Evolutionary conservation across 1,140 invertebrate genomes (phyloP).

Genomic region (Zaprionus gabonicus): DNA sequence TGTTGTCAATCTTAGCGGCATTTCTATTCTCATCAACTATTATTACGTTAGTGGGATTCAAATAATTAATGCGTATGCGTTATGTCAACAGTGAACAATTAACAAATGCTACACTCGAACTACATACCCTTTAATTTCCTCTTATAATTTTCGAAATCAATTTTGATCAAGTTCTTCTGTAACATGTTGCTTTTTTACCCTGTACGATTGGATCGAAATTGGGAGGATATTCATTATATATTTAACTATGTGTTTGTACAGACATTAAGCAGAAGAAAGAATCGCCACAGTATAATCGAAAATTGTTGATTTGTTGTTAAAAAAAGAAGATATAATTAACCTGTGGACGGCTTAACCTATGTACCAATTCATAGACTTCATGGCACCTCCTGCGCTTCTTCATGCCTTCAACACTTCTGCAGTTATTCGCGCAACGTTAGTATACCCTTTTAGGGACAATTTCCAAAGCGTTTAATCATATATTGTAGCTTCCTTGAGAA

Average conservation of each 20-base stretch:
- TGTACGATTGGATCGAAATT: no score
- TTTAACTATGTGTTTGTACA: no score
- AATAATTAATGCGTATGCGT: neutral
- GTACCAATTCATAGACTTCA: neutral
- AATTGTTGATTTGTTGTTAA: no score
- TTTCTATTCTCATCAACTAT: neutral
- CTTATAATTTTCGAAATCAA: no score
- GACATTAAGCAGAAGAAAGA: no score
- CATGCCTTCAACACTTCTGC: neutral
- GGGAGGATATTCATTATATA: no score
- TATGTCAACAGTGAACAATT: neutral
- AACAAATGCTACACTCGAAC: neutral
- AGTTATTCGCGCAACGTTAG: neutral
- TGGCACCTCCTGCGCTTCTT: neutral
- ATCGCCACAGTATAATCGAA: no score
- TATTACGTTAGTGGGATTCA: neutral
- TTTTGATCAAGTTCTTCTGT: no score
- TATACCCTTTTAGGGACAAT: neutral
- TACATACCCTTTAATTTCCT: neutral
- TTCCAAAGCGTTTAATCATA: neutral
- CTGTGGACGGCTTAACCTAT: no score
- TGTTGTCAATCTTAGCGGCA: slow-evolving; percentile 29
- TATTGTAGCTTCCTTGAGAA: neutral
- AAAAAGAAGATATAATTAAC: no score
- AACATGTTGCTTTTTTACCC: no score